Evolutionary conservation across 2,888 invertebrate genomes (phyloP), one percentile per base, ranked within the genome.

Genomic region (Pollenia labialis): DNA sequence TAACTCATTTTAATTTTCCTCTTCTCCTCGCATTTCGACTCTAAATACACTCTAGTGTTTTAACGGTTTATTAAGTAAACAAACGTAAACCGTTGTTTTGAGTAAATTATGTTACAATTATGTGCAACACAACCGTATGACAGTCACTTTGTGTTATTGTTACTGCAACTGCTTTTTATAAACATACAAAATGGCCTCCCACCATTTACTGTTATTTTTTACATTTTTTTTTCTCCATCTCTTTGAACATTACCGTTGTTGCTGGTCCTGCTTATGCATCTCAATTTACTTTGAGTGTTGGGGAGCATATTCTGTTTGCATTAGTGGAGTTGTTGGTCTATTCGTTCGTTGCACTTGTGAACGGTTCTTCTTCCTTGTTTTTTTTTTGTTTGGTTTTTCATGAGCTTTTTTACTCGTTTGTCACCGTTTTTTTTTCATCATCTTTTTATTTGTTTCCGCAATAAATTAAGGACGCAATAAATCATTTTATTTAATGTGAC

Each of bases 401-500:
- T 56, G 56, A 7, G 18, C 42, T 76, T 75, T 79, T 60, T 54
- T 52, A 54, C 46, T 68, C 54, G 69, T 69, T 80, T 84, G 79
- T 74, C 69, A 71, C 62, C 16, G 46, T 40, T 66, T 81, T 64
- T 81, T 64, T 81, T 71, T 71, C 50, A 75, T 44, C 76, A 77
- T 76, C 66, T 68, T 81, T 81, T 85, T 82, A 74, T 79, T 82
- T 79, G 79, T 71, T 85, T 85, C 85, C 85, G 85, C 75, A 79
- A 75, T 82, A 85, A 85, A 85, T 85, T 82, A 85, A 69, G 85
- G 79, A 85, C 85, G 52, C 69, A 69, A 85, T 85, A 85, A 85
- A 82, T 85, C 81, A 85, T 85, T 85, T 79, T 85, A 85, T 85
- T 85, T 82, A 85, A 85, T 85, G 81, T 82, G 85, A 82, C 85